phyloP scores from a whole-genome alignment of 2,797 vertebrate species.

The Melanotaenia boesemani region DNA sequence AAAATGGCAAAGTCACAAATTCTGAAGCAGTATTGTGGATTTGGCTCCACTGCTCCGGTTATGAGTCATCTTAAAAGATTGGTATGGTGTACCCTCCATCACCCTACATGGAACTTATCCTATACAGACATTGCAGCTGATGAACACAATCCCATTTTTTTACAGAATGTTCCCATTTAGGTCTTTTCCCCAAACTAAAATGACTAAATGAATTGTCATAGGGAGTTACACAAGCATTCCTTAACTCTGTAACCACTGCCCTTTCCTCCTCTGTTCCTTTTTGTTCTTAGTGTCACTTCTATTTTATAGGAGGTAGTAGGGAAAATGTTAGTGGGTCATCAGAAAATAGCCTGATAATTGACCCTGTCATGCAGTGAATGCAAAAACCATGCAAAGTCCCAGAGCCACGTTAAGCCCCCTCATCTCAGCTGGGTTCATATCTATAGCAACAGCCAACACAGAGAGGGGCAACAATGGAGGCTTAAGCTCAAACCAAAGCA shows the following conservation, averaged over 20 bases:
- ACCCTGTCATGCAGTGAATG: constrained; percentile 64
- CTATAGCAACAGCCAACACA: constrained; percentile 73
- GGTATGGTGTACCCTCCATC: constrained; percentile 32
- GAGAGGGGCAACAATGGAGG: constrained; percentile 62
- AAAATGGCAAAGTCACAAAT: constrained; percentile 8
- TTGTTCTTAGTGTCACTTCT: constrained; percentile 28
- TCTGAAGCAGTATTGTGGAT: constrained; percentile 27
- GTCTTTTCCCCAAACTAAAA: constrained; percentile 15
- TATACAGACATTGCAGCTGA: constrained; percentile 34
- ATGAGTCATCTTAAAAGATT: constrained; percentile 60
- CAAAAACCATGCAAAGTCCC: constrained; percentile 36
- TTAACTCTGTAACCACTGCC: constrained; percentile 8
- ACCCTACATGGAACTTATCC: constrained; percentile 31
- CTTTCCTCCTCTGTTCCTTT: constrained; percentile 16
- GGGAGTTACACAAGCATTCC: constrained; percentile 16
- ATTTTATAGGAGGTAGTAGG: constrained; percentile 52
- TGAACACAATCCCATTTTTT: constrained; percentile 19
- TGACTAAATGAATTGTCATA: constrained; percentile 20
- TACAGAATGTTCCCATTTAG: constrained; percentile 24
- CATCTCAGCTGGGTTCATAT: constrained; percentile 47
- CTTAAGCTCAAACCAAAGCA: constrained; percentile 33
- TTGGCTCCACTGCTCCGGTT: constrained; percentile 4
- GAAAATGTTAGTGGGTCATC: constrained; percentile 61
- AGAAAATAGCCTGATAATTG: constrained; percentile 82
- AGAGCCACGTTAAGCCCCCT: constrained; percentile 62